Base-by-base conservation (phyloP, 2,888 invertebrate genomes). In the Caenorhabditis sulstoni region DNA sequence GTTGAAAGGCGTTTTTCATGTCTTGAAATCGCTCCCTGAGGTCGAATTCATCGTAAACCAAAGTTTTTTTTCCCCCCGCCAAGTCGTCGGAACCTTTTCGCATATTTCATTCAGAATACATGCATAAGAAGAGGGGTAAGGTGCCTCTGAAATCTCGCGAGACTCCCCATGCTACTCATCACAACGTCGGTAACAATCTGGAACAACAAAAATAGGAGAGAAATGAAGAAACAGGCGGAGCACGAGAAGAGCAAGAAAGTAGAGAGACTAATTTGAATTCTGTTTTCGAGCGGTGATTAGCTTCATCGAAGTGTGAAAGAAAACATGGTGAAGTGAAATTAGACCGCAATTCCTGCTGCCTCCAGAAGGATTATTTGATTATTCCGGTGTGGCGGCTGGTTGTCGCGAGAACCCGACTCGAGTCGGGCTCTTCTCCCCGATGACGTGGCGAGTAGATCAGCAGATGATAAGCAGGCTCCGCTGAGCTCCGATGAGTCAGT, bases 271-370 rank as follows among this genome's bases (percentile, higher is more conserved):
- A 59, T 59, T 35, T 44, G 45, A 41, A 29, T 29, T 29, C 29
- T 29, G 29, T 29, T 29, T 29, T 29, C 29, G 29, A 11, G 41
- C 11, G 11, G 45, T 65, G 75, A 75, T 75, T 75, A 75, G 75
- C 61, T 75, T 75, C 75, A 75, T 67, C 61, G 75, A 67, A 50
- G 67, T 76, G 75, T 76, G 55, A 76, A 59, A 66, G 39, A 55
- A 70, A 61, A 61, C 61, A 70, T 47, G 47, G 35, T n/a, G 61
- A 23, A 22, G 35, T 14, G 29, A 68, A 59, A 44, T 47, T 44
- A 49, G 50, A 57, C 44, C 59, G 70, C 61, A 70, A 70, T 70
- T 70, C 52, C 70, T 61, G 61, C 61, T 53, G n/a, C 23, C 45
- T 47, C 41, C 41, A 41, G 4, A 5, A 45, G 52, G 49, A 59